A percentile compares a stretch with the other conserved stretches of the same genome.
Conservation (phyloP, 2,113 vertebrate species). For the Myotis brandtii region DNA sequence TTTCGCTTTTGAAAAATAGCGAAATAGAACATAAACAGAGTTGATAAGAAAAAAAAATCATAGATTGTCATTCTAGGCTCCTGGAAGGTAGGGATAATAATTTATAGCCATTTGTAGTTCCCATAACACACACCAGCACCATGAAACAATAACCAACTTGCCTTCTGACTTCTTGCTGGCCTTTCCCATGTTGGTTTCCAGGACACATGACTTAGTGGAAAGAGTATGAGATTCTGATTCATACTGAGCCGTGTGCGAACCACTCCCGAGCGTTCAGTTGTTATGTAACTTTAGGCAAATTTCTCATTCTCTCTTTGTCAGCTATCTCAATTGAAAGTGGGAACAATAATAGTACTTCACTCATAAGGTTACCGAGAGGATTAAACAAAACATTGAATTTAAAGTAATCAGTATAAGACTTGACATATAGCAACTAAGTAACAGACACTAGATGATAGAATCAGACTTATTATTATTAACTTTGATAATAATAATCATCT, state of each 20-base stretch:
- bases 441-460: neutral
- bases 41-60: neutral
- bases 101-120: neutral
- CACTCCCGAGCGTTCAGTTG: neutral
- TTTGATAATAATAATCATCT: neutral
- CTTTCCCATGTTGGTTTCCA: neutral
- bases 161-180: neutral
- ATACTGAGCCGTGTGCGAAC: neutral
- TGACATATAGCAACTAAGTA: neutral
- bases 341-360: slow-evolving; percentile 3
- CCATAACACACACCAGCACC: neutral
- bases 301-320: slow-evolving; percentile 12
- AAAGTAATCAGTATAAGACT: neutral
- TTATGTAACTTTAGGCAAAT: neutral
- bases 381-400: neutral
- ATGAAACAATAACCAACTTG: neutral
- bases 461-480: neutral
- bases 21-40: neutral
- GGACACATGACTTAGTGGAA: neutral
- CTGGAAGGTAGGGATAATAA: neutral
- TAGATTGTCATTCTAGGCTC: neutral
- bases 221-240: neutral
- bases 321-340: slow-evolving; percentile 17
- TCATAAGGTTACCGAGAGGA: neutral
- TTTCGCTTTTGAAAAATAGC: neutral